phyloP scores from a whole-genome alignment of 2,113 vertebrate species.

The Apaloderma vittatum region DNA sequence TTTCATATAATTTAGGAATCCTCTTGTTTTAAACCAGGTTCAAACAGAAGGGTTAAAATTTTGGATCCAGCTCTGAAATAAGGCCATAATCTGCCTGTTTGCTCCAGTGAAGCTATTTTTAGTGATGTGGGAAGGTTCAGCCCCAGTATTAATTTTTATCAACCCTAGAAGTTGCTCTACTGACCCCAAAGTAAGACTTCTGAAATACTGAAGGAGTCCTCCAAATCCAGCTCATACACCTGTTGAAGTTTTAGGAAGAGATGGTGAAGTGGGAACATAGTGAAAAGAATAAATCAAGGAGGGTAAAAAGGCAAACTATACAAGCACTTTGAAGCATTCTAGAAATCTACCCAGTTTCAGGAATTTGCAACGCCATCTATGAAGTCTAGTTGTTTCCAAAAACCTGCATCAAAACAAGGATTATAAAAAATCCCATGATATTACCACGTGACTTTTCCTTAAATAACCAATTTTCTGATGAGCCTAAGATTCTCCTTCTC shows the following conservation, averaged over 20 bases:
- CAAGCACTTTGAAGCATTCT: background rate
- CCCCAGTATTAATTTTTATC: background rate
- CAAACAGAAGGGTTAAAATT: background rate
- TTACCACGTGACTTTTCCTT: rapidly evolving
- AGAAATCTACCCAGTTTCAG: background rate
- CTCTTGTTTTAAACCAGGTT: background rate
- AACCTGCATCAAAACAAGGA: background rate
- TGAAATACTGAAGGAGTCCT: background rate
- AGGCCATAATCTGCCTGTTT: background rate
- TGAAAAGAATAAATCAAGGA: background rate
- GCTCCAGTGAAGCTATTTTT: background rate
- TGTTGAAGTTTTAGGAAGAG: background rate
- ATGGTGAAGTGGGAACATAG: background rate
- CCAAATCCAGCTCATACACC: background rate
- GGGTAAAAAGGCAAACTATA: background rate
- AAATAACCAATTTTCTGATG: background rate
- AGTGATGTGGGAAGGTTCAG: background rate
- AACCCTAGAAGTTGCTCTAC: background rate
- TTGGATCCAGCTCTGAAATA: background rate
- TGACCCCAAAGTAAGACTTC: background rate
- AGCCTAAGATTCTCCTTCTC: background rate
- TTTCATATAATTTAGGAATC: background rate
- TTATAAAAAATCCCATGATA: background rate
- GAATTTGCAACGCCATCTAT: background rate
- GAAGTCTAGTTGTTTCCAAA: background rate